Evolutionary conservation across 2,888 invertebrate species (phyloP).

Genomic region (Caenorhabditis macrosperma): DNA sequence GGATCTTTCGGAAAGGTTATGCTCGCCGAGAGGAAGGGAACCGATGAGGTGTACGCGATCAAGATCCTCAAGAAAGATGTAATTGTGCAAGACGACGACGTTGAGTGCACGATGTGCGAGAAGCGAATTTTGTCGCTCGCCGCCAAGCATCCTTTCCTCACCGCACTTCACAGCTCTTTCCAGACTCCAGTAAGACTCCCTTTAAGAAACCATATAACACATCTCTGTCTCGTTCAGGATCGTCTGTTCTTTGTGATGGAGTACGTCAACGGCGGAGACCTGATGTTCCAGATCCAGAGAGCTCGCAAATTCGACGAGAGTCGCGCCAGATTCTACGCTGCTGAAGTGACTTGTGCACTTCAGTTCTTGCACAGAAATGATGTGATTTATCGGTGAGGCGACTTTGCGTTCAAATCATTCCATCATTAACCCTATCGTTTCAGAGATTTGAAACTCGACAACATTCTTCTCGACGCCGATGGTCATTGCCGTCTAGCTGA

Average conservation of each 20-base stretch:
- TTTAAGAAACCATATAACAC: neutral
- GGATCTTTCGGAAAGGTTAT: slow-evolving; percentile 99
- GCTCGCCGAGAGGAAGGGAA: slow-evolving; percentile 96
- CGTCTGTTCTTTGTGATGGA: slow-evolving; percentile 99
- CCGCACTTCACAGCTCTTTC: slow-evolving; percentile 98
- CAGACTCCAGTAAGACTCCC: slow-evolving; percentile 91
- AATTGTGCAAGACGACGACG: slow-evolving; percentile 97
- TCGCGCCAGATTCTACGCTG: slow-evolving; percentile 93
- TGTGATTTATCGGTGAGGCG: slow-evolving; percentile 89
- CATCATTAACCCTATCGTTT: slow-evolving; percentile 16
- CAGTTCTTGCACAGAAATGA: slow-evolving; percentile 97
- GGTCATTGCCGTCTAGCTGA: slow-evolving; percentile 82
- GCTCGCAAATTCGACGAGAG: slow-evolving; percentile 98
- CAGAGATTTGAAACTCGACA: slow-evolving; percentile 97
- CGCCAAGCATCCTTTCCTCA: slow-evolving; percentile 96
- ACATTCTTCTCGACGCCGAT: slow-evolving; percentile 92
- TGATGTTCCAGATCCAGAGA: slow-evolving; percentile 96
- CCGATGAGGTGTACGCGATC: slow-evolving; percentile 97
- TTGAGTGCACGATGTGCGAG: slow-evolving; percentile 99
- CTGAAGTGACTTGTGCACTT: slow-evolving; percentile 96
- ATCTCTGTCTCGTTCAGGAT: slow-evolving; percentile 83
- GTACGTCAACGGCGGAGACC: slow-evolving; percentile 91
- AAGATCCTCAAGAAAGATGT: slow-evolving; percentile 99
- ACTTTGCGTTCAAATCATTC: neutral
- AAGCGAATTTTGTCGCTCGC: slow-evolving; percentile 88